A percentile compares a stretch with the other conserved stretches of the same genome.
Conservation (phyloP, 2,797 vertebrate genomes). For the Cryptoprocta ferox region DNA sequence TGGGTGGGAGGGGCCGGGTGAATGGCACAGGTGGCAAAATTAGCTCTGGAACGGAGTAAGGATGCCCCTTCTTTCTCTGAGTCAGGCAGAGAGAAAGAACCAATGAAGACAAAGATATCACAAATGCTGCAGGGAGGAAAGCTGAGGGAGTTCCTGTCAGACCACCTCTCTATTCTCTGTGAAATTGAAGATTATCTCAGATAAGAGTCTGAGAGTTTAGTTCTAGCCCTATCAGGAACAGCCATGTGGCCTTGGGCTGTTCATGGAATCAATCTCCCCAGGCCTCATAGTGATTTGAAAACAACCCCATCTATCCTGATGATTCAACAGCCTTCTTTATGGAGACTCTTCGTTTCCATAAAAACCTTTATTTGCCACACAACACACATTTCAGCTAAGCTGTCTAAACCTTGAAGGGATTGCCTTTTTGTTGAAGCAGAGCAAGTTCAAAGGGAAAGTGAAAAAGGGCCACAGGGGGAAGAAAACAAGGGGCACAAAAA, state of each 20-base stretch:
- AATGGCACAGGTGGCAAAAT: neutral
- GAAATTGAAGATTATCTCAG: neutral
- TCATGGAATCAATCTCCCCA: neutral
- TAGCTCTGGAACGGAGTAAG: neutral
- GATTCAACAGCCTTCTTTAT: neutral
- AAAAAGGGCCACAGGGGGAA: neutral
- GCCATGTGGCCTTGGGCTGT: neutral
- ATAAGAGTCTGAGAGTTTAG: neutral
- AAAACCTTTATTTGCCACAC: neutral
- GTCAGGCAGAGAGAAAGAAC: neutral
- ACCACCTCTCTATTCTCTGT: neutral
- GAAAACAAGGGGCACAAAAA: neutral
- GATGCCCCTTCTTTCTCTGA: neutral
- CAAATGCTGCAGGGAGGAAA: accelerated
- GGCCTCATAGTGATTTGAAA: neutral
- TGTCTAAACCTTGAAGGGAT: neutral
- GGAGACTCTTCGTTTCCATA: neutral
- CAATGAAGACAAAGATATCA: neutral
- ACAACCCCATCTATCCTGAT: neutral
- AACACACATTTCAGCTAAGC: neutral
- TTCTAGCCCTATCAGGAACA: neutral
- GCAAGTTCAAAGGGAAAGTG: neutral
- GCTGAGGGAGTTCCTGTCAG: accelerated
- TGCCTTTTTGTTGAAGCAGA: neutral
- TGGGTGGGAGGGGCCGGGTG: too few relatives aligned